Percentiles rank a stretch among this genome's conserved stretches.
Conservation (phyloP, 2,113 vertebrate genomes). For the Brachyhypopomus occidentalis region DNA sequence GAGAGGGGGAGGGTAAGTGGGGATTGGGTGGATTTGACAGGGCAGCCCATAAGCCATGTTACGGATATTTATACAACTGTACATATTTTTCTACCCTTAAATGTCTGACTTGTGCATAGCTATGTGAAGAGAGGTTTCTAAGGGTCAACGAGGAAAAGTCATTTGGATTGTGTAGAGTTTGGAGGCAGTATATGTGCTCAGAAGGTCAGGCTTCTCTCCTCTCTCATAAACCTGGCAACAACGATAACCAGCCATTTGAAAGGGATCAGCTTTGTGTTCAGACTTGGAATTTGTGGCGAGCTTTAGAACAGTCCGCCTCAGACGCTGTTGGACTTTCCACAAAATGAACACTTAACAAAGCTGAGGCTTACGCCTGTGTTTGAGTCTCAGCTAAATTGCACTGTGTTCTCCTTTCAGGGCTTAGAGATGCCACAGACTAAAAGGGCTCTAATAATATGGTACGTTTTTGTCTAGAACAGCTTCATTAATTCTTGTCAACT, state of each 20-base stretch:
- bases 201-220: constrained; percentile 26
- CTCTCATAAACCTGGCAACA: constrained; percentile 39
- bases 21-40: constrained; percentile 66
- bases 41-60: constrained; percentile 61
- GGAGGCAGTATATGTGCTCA: constrained; percentile 5
- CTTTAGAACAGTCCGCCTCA: constrained; percentile 6
- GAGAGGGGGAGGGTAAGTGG: constrained; percentile 41
- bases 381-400: constrained; percentile 18
- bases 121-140: not conserved
- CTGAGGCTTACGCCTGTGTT: not conserved
- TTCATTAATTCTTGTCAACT: constrained; percentile 10
- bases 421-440: not conserved
- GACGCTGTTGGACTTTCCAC: not conserved
- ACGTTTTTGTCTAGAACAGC: not conserved
- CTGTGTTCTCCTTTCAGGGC: not conserved
- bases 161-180: not conserved
- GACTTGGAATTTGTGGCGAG: constrained; percentile 27
- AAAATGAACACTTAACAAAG: constrained; percentile 12
- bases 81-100: constrained; percentile 47
- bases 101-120: constrained; percentile 41
- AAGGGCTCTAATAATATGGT: constrained; percentile 10
- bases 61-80: constrained; percentile 40
- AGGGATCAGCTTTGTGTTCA: constrained; percentile 38
- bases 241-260: constrained; percentile 55
- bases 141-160: not conserved